Evolutionary conservation across 2,797 vertebrate species (phyloP), one percentile per base, ranked within the genome.

Genomic region (Enteromius argenteus): DNA sequence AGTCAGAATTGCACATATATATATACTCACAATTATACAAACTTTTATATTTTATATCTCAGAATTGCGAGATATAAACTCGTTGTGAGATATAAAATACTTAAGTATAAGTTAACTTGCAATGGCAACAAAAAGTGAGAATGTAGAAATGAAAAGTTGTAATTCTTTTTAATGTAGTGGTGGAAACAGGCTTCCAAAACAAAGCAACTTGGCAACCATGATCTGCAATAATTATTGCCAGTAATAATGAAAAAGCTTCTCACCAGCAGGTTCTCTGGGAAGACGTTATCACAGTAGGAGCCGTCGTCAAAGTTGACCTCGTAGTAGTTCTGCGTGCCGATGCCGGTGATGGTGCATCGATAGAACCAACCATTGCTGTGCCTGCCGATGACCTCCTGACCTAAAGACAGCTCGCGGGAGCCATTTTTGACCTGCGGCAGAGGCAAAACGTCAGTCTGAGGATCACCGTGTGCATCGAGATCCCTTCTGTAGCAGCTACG

Each of bases 221-320:
- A 68, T 35, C 10, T 3, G 14, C 15, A n/a, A n/a, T n/a, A 56
- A 56, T 56, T n/a, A 9, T 3, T 56, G 7, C 3, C 11, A 27
- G 14, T 62, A 62, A 62, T 30, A 62, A 60, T 14, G 23, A 30
- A 15, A 15, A 30, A 14, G 5, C 13, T 1, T 4, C 98, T 96
- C 92, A 99, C 98, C 3, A 95, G 86, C 75, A 99, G 92, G 90
- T 97, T 98, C 92, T 99, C 98, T 0, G 98, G 98, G 88, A 96
- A 95, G 17, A 99, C 88, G 89, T 99, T 99, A 94, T 99, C 97
- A 0, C 97, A 98, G 93, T 99, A 99, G 0, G 98, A 99, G 8
- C 98, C 98, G 0, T 99, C 97, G 0, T 99, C 97, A 0, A 97
- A 99, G 93, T 98, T 99, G 37, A 99, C 97, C 89, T 99, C 98